Evolutionary conservation across 2,113 vertebrate genomes (phyloP).

Genomic region (Sinocyclocheilus anophthalmus): DNA sequence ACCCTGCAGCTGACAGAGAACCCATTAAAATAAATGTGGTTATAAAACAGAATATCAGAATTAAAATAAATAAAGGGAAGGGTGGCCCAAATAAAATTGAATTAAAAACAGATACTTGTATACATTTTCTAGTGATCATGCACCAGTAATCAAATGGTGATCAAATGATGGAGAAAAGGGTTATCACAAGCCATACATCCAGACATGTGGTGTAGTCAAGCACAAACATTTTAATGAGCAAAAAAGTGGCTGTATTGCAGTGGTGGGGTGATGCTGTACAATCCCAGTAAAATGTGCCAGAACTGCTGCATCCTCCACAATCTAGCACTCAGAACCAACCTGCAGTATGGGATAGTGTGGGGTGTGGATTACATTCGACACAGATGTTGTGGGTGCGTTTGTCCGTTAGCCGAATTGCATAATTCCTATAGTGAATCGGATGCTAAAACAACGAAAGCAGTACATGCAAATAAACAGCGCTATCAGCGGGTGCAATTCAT

Average conservation of each 20-base stretch:
- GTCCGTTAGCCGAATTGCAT: neutral
- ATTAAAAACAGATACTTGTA: neutral
- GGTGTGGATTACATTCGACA: neutral
- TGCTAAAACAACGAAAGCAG: neutral
- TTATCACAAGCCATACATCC: neutral
- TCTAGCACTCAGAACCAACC: neutral
- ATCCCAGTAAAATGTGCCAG: neutral
- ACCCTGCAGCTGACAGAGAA: neutral
- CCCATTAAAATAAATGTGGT: neutral
- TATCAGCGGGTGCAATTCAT: slow-evolving; percentile 7
- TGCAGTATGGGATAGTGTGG: neutral
- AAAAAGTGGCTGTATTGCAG: neutral
- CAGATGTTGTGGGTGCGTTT: neutral
- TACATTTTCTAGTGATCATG: neutral
- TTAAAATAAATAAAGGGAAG: neutral
- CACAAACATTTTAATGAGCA: neutral
- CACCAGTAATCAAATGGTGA: too few relatives aligned
- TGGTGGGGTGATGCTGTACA: neutral
- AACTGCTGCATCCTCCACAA: neutral
- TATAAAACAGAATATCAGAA: neutral
- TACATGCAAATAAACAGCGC: neutral
- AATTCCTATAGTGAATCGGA: slow-evolving; percentile 1
- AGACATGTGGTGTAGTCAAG: neutral
- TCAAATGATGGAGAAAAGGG: neutral
- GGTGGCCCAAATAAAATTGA: neutral